phyloP scores from a whole-genome alignment of 2,888 invertebrate genomes.

The Chloroclystis v-ata region DNA sequence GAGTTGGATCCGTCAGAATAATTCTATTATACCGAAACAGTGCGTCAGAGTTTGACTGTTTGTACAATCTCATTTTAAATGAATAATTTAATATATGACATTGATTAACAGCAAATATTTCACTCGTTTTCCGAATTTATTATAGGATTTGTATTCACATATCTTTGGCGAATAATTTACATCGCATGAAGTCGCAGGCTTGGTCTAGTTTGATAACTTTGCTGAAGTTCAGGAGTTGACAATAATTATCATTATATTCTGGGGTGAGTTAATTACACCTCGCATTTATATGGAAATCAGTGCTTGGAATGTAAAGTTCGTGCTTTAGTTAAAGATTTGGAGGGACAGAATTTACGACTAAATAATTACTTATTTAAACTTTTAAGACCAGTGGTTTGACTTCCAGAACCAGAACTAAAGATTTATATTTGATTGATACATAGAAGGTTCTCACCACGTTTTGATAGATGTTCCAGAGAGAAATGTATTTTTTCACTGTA shows the following conservation, averaged over 20 bases:
- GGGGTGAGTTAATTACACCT: slow-evolving; percentile 53
- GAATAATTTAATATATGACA: too few species aligned
- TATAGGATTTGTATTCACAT: too few species aligned
- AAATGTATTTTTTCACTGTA: too few species aligned
- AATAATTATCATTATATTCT: slow-evolving; percentile 51
- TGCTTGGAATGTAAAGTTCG: slow-evolving; percentile 30
- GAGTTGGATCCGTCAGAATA: slow-evolving; percentile 11
- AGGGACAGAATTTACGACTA: background rate
- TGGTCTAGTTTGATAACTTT: slow-evolving; percentile 1
- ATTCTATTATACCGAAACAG: background rate
- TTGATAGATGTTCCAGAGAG: too few species aligned
- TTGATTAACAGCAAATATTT: too few species aligned
- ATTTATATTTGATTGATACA: too few species aligned
- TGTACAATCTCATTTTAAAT: background rate
- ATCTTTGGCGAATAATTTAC: too few species aligned
- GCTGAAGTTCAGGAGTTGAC: slow-evolving; percentile 7
- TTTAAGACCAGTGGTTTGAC: too few species aligned
- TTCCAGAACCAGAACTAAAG: background rate
- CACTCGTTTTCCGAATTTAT: too few species aligned
- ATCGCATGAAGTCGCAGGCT: background rate
- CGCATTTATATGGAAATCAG: slow-evolving; percentile 49
- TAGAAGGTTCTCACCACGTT: too few species aligned
- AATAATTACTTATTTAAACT: background rate
- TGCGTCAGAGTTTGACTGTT: background rate
- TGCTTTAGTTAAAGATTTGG: background rate